Base-by-base conservation (phyloP, 2,888 invertebrate species). In the Branchipolynoe longqiensis region DNA sequence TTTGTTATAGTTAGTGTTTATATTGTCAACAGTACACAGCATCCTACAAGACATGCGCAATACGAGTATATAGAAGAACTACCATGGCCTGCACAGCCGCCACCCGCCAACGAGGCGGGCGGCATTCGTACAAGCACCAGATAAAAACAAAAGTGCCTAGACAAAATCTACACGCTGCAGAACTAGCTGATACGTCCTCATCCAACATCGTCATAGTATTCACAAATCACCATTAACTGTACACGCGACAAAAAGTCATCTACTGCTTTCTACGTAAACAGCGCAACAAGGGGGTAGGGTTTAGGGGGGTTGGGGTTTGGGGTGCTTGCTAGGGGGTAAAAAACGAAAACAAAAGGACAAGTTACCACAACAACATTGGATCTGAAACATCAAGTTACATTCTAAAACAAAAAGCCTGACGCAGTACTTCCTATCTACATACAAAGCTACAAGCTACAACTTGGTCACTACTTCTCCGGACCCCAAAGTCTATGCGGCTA, bases 361-460 rank as follows among this genome's bases (percentile, higher is more conserved):
- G 78, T 78, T 78, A 78, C 48, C 78, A 69, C 54, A 48, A 74
- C 74, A 74, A 78, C 78, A 78, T 28, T 78, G 78, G 28, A 78
- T 54, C 41, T 78, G 48, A 48, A 78, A 78, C 78, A 78, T 54
- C 41, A 28, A 78, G 54, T 78, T 28, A 78, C 78, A 78, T 78
- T 78, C 48, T 48, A 69, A 78, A 54, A 54, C 41, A 78, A 41
- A 78, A 78, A 78, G 78, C 78, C 78, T 48, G 18, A 48, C 48
- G 41, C 31, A 25, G 8, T 78, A 78, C 48, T 25, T 41, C 22
- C 54, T 78, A 78, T 78, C 78, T 78, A 78, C 78, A 78, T 48
- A 38, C 22, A 69, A 69, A 69, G 38, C 69, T 69, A 69, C 69
- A 18, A 33, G 1, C 69, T 69, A 69, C 69, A 36, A 69, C 8